These are phyloP conservation scores for Heliothis subflexa DNA, from an alignment of 1,140 invertebrate genomes.

Conservation along the genomic window DNA sequence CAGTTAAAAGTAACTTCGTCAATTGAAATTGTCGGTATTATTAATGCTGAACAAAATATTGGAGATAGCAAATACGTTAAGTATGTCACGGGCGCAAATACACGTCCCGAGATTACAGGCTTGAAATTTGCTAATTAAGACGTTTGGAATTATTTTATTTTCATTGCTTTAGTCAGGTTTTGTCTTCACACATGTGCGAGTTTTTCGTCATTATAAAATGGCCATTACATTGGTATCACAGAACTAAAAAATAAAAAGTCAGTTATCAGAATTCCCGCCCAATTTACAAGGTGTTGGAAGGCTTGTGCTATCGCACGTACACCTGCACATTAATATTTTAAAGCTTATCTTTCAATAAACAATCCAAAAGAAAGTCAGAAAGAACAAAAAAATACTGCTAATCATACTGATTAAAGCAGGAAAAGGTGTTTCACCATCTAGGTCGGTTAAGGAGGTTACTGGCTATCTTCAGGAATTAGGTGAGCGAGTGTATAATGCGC, in stretches of 20 bases:
- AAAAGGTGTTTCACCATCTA: conserved; percentile 54
- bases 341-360: not conserved
- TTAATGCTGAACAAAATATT: conserved; percentile 48
- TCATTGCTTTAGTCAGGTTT: not conserved
- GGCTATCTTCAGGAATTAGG: conserved; percentile 64
- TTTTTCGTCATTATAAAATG: too few species aligned
- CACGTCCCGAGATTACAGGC: conserved; percentile 26
- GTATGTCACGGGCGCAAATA: conserved; percentile 49
- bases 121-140: conserved; percentile 18
- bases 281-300: too few species aligned
- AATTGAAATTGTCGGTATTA: conserved; percentile 48
- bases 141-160: not conserved
- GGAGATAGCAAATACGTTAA: conserved; percentile 47
- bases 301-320: too few species aligned
- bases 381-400: not conserved
- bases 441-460: conserved; percentile 64
- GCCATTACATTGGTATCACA: too few species aligned
- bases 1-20: conserved; percentile 51
- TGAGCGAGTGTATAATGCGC: conserved; percentile 61
- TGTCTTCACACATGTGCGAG: too few species aligned
- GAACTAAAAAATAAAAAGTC: too few species aligned
- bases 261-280: too few species aligned
- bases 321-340: not conserved
- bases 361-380: conserved; percentile 4
- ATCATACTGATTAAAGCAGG: conserved; percentile 43